Conservation (phyloP, 2,113 vertebrate genomes). For the Heterocephalus glaber region DNA sequence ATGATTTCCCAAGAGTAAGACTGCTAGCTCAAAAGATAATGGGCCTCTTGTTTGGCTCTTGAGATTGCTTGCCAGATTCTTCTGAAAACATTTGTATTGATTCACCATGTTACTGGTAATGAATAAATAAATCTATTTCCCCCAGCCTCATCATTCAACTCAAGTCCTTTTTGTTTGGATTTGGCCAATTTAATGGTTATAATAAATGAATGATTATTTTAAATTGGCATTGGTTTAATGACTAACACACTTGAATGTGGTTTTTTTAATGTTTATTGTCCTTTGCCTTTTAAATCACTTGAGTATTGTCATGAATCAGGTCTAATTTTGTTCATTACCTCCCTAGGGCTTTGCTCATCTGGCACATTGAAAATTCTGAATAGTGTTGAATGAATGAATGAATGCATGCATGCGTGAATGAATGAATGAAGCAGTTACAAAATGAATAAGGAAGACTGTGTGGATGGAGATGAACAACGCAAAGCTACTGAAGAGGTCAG, state of each 20-base stretch:
- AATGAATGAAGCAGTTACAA: background rate
- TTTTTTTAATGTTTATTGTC: background rate
- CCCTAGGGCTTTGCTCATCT: background rate
- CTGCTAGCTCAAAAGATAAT: background rate
- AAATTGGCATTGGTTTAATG: slow-evolving; percentile 21
- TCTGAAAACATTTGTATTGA: slow-evolving; percentile 4
- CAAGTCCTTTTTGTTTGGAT: background rate
- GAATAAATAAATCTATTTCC: slow-evolving; percentile 9
- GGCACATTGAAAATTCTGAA: background rate
- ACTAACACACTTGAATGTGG: background rate
- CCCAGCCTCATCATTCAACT: background rate
- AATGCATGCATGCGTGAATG: background rate
- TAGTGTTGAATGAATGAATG: background rate
- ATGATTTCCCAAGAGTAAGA: slow-evolving; percentile 50
- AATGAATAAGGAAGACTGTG: background rate
- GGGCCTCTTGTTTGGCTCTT: background rate
- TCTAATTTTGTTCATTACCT: slow-evolving; percentile 44
- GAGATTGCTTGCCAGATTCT: background rate
- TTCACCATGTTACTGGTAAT: slow-evolving; percentile 8
- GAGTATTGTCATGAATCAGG: background rate
- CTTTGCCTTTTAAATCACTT: slow-evolving; percentile 51
- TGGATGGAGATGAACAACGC: background rate
- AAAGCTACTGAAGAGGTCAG: background rate
- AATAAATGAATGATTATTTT: slow-evolving; percentile 37
- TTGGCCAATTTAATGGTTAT: slow-evolving; percentile 24